Percentiles rank a stretch among this genome's conserved stretches.
Conservation (phyloP, 2,888 invertebrate species). For the Aspidiotus rigidus region DNA sequence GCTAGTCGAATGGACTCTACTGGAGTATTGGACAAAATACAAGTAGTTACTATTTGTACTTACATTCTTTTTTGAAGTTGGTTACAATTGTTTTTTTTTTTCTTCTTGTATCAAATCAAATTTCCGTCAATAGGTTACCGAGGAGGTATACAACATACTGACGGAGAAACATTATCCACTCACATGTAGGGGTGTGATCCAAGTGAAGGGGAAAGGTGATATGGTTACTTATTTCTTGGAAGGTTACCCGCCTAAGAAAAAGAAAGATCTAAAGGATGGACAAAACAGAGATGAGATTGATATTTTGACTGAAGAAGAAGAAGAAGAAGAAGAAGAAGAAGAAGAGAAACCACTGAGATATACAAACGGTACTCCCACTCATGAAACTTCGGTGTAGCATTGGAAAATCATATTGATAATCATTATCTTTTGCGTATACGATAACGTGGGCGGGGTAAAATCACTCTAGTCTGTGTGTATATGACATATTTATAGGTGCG, state of each 20-base stretch:
- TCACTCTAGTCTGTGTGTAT: too few relatives aligned
- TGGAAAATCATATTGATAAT: too few relatives aligned
- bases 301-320: too few relatives aligned
- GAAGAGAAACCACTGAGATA: too few relatives aligned
- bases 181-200: slow-evolving; percentile 74
- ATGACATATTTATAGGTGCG: too few relatives aligned
- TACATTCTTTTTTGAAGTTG: not conserved
- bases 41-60: slow-evolving; percentile 49
- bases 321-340: too few relatives aligned
- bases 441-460: too few relatives aligned
- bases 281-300: too few relatives aligned
- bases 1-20: slow-evolving; percentile 94
- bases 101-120: not conserved
- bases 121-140: slow-evolving; percentile 58
- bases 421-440: too few relatives aligned
- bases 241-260: slow-evolving; percentile 41
- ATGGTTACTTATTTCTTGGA: slow-evolving; percentile 85
- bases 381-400: too few relatives aligned
- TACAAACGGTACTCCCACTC: too few relatives aligned
- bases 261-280: too few relatives aligned
- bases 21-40: slow-evolving; percentile 75
- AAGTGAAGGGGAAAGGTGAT: slow-evolving; percentile 89
- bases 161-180: slow-evolving; percentile 66
- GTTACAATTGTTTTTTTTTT: not conserved
- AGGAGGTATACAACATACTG: slow-evolving; percentile 77